phyloP scores from a whole-genome alignment of 2,113 vertebrate species.

The Ia io region DNA sequence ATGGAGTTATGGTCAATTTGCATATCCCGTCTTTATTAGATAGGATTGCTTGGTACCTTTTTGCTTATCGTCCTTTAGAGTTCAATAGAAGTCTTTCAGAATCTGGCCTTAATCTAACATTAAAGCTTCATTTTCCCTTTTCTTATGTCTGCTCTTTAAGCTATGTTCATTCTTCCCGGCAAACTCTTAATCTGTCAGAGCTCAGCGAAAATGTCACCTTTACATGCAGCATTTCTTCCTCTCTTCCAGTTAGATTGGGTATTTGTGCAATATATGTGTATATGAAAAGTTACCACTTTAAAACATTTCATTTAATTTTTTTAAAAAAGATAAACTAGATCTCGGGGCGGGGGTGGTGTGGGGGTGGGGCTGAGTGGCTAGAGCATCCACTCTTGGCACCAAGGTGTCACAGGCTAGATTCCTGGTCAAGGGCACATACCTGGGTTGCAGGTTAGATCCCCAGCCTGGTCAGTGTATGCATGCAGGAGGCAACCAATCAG shows the following conservation, averaged over 20 bases:
- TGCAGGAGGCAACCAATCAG: too few relatives aligned
- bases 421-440: too few relatives aligned
- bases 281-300: not conserved
- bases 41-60: not conserved
- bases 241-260: not conserved
- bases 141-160: not conserved
- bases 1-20: too few relatives aligned
- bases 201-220: not conserved
- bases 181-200: not conserved
- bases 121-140: not conserved
- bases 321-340: not conserved
- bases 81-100: not conserved
- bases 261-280: not conserved
- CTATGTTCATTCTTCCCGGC: not conserved
- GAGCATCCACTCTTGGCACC: too few relatives aligned
- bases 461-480: too few relatives aligned
- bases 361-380: too few relatives aligned
- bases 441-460: too few relatives aligned
- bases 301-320: not conserved
- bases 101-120: not conserved
- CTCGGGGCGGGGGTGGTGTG: too few relatives aligned
- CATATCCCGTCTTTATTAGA: too few relatives aligned
- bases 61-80: not conserved
- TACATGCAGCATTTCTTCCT: not conserved
- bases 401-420: too few relatives aligned